Percentiles rank a stretch among this genome's conserved stretches.
Evolutionary conservation across 1,140 invertebrate genomes (phyloP).

Genomic region (Harpegnathos saltator): DNA sequence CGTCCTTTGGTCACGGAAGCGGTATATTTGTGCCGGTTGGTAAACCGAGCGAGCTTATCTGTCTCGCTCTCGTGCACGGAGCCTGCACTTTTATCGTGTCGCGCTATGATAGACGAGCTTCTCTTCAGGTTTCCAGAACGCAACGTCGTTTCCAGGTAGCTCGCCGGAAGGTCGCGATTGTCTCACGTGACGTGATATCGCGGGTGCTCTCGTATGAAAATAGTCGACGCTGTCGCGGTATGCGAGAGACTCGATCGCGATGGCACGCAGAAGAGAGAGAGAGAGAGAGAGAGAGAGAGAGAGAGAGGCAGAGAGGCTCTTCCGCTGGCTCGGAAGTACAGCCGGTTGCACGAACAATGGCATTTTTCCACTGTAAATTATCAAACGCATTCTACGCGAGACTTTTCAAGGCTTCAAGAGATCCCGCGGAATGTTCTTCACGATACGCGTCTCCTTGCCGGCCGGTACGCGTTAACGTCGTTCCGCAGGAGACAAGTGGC

Average conservation of each 20-base stretch:
- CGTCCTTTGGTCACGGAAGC: constrained; percentile 40
- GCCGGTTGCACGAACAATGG: not conserved
- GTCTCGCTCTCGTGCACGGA: constrained; percentile 38
- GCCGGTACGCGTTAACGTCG: not conserved
- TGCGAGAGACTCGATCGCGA: not conserved
- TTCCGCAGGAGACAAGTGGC: not conserved
- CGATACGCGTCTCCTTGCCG: not conserved
- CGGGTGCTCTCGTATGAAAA: constrained; percentile 13
- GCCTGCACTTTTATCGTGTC: constrained; percentile 45
- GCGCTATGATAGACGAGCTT: constrained; percentile 44
- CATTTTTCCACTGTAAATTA: not conserved
- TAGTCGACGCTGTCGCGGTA: not conserved
- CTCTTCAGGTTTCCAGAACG: constrained; percentile 49
- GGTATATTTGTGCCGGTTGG: constrained; percentile 25
- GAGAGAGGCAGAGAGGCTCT: no score
- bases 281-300: not conserved
- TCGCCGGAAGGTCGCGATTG: constrained; percentile 50
- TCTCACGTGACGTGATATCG: constrained; percentile 46
- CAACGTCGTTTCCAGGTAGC: constrained; percentile 44
- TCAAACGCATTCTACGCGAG: not conserved
- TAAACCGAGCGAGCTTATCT: constrained; percentile 50
- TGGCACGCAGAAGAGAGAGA: not conserved
- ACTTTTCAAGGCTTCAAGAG: not conserved
- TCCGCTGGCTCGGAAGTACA: not conserved
- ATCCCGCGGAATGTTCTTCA: not conserved